A percentile compares a stretch with the other conserved stretches of the same genome.
Evolutionary conservation across 2,888 invertebrate species (phyloP).

Genomic region (Formica aserva): DNA sequence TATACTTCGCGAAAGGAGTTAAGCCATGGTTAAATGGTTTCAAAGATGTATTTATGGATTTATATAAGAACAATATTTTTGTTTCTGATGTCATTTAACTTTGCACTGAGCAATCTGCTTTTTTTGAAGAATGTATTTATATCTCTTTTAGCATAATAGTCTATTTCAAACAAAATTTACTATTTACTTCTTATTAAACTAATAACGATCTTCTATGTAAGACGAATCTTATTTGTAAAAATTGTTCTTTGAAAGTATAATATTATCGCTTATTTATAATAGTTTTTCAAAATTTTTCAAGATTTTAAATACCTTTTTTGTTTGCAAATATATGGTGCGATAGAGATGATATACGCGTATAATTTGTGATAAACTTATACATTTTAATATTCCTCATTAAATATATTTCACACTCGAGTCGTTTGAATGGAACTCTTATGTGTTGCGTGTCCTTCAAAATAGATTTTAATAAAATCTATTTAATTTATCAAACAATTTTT

Average conservation of each 20-base stretch:
- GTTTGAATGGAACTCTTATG: constrained; percentile 17
- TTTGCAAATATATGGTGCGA: not conserved
- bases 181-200: not conserved
- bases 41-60: not conserved
- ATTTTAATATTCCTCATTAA: constrained; percentile 9
- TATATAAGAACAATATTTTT: not conserved
- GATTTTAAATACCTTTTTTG: not conserved
- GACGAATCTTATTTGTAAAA: not conserved
- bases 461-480: constrained; percentile 79
- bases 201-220: not conserved
- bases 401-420: constrained; percentile 22
- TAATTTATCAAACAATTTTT: constrained; percentile 84
- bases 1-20: too few relatives aligned
- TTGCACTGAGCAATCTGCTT: not conserved
- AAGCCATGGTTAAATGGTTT: too few relatives aligned
- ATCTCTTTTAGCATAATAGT: not conserved
- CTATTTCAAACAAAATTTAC: not conserved
- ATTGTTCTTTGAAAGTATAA: not conserved
- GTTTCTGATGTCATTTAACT: not conserved
- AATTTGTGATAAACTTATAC: not conserved
- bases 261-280: not conserved
- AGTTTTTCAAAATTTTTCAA: not conserved
- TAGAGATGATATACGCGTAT: not conserved
- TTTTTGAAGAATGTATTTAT: not conserved
- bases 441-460: constrained; percentile 33